Evolutionary conservation across 2,113 vertebrate genomes (phyloP).

Genomic region (Riparia riparia): DNA sequence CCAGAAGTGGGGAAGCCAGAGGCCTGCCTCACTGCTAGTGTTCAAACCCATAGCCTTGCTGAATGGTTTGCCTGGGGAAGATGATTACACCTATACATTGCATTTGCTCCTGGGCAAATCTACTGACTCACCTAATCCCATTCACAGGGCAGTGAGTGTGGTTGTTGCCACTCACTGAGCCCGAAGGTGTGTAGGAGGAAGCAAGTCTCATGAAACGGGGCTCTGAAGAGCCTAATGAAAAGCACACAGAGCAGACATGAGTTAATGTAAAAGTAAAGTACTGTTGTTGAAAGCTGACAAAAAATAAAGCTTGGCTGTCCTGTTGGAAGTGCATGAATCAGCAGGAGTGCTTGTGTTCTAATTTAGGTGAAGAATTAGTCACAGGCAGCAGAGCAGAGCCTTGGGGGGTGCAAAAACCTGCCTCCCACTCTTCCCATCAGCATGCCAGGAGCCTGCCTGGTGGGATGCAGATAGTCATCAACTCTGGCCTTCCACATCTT

Average conservation of each 20-base stretch:
- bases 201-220: background rate
- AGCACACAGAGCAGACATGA: background rate
- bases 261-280: background rate
- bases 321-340: background rate
- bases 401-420: background rate
- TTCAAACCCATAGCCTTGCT: background rate
- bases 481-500: background rate
- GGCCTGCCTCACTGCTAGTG: fast-evolving
- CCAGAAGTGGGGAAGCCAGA: background rate
- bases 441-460: background rate
- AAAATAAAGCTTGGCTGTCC: background rate
- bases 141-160: fast-evolving
- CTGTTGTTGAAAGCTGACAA: background rate
- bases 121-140: fast-evolving
- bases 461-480: background rate
- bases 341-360: background rate
- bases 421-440: background rate
- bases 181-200: background rate
- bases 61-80: background rate
- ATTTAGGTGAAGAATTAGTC: background rate
- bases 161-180: background rate
- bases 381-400: background rate
- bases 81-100: fast-evolving
- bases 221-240: background rate
- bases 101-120: background rate